Conservation (phyloP, 1,140 invertebrate genomes). For the Acromyrmex echinatior region DNA sequence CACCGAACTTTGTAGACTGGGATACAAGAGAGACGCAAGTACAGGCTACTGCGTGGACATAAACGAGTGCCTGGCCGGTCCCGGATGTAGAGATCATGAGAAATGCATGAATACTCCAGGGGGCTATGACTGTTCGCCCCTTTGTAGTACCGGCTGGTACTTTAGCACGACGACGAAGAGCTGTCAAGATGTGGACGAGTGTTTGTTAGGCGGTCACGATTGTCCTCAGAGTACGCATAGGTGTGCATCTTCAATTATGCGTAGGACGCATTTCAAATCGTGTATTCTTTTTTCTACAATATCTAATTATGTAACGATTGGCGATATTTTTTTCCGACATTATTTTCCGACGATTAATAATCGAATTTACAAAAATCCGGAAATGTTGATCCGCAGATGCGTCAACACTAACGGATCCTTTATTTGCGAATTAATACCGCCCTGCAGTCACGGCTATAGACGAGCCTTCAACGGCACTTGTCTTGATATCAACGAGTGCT, state of each 20-base stretch:
- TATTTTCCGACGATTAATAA: background rate
- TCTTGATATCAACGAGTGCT: constrained; percentile 87
- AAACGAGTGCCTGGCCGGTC: constrained; percentile 90
- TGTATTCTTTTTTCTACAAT: background rate
- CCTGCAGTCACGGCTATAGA: constrained; percentile 77
- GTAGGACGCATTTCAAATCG: too few relatives aligned
- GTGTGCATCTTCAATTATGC: background rate
- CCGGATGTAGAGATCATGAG: constrained; percentile 91
- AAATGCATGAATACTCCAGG: constrained; percentile 91
- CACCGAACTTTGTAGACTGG: constrained; percentile 48
- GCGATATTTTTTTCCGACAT: background rate
- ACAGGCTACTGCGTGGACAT: constrained; percentile 90
- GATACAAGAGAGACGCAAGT: constrained; percentile 70
- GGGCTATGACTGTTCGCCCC: constrained; percentile 90
- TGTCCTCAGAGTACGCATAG: constrained; percentile 75
- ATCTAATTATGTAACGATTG: background rate
- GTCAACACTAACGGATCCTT: constrained; percentile 81
- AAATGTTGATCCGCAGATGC: constrained; percentile 63
- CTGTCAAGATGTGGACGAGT: constrained; percentile 97
- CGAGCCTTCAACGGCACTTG: constrained; percentile 84
- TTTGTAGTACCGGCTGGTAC: constrained; percentile 86
- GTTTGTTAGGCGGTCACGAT: constrained; percentile 85
- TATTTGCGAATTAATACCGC: constrained; percentile 72
- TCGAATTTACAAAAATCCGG: constrained; percentile 50
- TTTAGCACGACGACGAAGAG: constrained; percentile 88